Conservation (phyloP, 2,888 invertebrate species). For the Tyria jacobaeae region DNA sequence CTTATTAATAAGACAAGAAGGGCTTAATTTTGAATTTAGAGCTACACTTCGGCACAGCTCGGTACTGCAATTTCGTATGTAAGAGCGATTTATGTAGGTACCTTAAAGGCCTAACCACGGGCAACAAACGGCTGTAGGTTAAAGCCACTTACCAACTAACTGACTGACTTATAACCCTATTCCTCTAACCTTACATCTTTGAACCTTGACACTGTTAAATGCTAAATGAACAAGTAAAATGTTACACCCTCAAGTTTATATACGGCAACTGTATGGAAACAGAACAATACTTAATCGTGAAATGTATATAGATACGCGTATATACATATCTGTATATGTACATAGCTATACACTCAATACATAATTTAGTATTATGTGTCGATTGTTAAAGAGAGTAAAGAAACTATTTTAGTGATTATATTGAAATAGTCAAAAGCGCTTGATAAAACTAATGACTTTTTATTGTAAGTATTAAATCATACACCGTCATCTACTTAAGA, state of each 20-base stretch:
- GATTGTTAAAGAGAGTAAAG: too few relatives aligned
- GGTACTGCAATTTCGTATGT: slow-evolving; percentile 35
- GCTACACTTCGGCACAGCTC: slow-evolving; percentile 16
- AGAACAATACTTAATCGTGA: neutral
- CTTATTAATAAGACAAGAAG: neutral
- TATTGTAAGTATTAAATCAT: too few relatives aligned
- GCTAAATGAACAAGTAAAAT: slow-evolving; percentile 1
- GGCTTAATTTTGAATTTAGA: slow-evolving; percentile 8
- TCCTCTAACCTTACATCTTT: slow-evolving; percentile 49
- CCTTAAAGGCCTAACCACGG: slow-evolving; percentile 57
- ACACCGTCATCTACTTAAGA: too few relatives aligned
- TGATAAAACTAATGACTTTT: too few relatives aligned
- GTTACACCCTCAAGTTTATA: neutral
- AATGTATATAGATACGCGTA: neutral
- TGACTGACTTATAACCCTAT: slow-evolving; percentile 60
- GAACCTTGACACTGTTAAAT: slow-evolving; percentile 38
- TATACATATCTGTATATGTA: neutral
- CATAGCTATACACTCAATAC: neutral
- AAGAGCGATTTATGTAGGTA: slow-evolving; percentile 57
- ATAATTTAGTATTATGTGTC: too few relatives aligned
- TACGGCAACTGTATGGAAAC: neutral
- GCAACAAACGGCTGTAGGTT: slow-evolving; percentile 60
- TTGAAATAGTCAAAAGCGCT: too few relatives aligned
- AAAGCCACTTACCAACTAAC: slow-evolving; percentile 62
- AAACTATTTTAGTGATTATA: too few relatives aligned